phyloP scores from a whole-genome alignment of 2,888 invertebrate genomes.

The Octonoba sinensis region DNA sequence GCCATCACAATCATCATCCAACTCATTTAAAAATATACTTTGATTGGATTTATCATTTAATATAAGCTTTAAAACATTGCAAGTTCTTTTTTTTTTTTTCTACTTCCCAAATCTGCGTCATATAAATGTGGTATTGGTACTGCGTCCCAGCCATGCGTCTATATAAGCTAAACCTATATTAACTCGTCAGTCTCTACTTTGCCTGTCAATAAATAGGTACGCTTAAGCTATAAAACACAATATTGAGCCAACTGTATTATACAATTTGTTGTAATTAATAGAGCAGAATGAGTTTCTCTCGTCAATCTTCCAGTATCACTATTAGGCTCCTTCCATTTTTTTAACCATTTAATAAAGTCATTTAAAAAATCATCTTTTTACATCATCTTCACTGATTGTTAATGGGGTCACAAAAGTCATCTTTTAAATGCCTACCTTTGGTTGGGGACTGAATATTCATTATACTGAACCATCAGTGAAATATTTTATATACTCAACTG shows the following conservation, averaged over 20 bases:
- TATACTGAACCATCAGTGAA: constrained; percentile 1
- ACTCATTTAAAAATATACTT: neutral
- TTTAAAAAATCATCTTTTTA: neutral
- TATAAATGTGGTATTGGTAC: constrained; percentile 4
- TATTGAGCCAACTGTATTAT: neutral
- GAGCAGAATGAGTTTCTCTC: no score
- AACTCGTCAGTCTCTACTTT: constrained; percentile 7
- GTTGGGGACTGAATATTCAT: neutral
- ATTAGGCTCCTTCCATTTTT: no score
- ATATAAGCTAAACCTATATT: constrained; percentile 3
- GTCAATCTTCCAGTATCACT: no score
- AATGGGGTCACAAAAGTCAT: neutral
- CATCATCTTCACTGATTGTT: neutral
- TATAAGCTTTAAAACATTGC: neutral
- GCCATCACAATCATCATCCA: no score
- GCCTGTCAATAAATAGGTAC: neutral
- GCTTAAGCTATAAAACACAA: neutral
- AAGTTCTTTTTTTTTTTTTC: constrained; percentile 8
- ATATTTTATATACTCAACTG: constrained; percentile 4
- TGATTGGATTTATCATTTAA: neutral
- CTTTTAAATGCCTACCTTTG: neutral
- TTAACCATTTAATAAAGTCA: no score
- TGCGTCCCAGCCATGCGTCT: constrained; percentile 1
- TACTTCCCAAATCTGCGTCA: neutral
- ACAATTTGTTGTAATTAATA: no score